Conservation (phyloP, 2,113 vertebrate species). For the Hyperoodon ampullatus region DNA sequence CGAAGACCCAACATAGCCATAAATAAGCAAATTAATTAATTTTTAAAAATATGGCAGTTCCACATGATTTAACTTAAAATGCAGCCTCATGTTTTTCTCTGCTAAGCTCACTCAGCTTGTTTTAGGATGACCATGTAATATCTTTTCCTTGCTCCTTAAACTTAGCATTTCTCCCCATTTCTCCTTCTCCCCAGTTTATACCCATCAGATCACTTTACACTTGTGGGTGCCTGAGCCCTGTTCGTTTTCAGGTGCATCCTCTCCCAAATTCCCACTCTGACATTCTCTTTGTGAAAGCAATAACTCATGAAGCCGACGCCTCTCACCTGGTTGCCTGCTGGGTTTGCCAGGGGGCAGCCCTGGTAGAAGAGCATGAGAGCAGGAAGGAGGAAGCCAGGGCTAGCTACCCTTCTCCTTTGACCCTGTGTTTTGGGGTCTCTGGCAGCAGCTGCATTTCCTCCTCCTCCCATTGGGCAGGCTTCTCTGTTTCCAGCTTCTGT, state of each 20-base stretch:
- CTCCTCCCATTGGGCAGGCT: accelerated
- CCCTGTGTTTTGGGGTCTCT: not conserved
- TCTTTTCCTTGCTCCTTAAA: not conserved
- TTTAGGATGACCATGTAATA: not conserved
- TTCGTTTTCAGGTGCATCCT: not conserved
- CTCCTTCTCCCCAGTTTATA: not conserved
- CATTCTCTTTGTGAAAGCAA: not conserved
- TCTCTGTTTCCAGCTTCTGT: not conserved
- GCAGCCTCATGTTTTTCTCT: not conserved
- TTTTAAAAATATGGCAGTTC: not conserved
- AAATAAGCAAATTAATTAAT: too few species aligned
- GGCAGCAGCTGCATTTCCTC: not conserved
- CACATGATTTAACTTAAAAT: not conserved
- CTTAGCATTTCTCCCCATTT: not conserved
- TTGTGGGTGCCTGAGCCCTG: not conserved
- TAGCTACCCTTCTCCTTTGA: too few species aligned
- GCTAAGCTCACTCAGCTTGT: not conserved
- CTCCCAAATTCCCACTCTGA: not conserved
- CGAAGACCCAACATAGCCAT: too few species aligned
- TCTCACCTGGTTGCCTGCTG: not conserved
- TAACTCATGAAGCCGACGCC: not conserved
- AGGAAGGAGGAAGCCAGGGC: not conserved
- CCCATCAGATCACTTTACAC: not conserved
- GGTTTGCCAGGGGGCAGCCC: not conserved
- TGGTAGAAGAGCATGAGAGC: not conserved